Percentiles rank a stretch among this genome's conserved stretches.
These are phyloP conservation scores for Drosophila ercepeae DNA, from an alignment of 1,140 invertebrate genomes.

Conservation along the genomic window DNA sequence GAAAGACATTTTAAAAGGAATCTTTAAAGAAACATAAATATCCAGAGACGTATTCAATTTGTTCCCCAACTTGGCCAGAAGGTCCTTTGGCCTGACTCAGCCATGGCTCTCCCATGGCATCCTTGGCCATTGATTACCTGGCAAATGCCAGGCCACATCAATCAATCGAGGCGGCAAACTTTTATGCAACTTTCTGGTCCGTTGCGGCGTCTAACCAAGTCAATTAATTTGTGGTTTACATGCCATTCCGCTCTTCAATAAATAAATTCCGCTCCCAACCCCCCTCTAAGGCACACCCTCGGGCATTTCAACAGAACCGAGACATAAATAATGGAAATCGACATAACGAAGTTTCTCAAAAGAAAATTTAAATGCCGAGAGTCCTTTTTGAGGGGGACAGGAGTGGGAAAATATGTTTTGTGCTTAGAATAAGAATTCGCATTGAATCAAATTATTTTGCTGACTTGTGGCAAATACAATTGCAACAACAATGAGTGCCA, in stretches of 20 bases:
- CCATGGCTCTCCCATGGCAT: not conserved
- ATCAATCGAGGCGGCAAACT: conserved; percentile 65
- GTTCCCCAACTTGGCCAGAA: conserved; percentile 22
- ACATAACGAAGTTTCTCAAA: conserved; percentile 5
- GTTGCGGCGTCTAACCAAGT: conserved; percentile 59
- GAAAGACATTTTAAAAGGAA: not conserved
- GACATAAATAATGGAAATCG: conserved; percentile 30
- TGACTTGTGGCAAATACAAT: conserved; percentile 25
- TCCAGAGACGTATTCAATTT: conserved; percentile 27
- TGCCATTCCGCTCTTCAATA: conserved; percentile 53
- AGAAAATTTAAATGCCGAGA: conserved; percentile 2
- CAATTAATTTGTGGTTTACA: conserved; percentile 73
- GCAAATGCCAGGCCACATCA: conserved; percentile 50
- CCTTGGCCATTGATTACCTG: conserved; percentile 40
- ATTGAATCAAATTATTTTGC: conserved; percentile 41
- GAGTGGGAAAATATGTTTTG: not conserved
- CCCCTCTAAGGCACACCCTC: conserved; percentile 12
- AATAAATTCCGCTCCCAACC: conserved; percentile 41
- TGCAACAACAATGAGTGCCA: conserved; percentile 23
- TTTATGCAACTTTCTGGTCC: conserved; percentile 56
- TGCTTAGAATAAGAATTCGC: not conserved
- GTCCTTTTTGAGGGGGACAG: not conserved
- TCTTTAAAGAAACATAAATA: conserved; percentile 42
- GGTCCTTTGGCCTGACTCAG: conserved; percentile 8
- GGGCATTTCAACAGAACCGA: conserved; percentile 26